Percentiles rank a stretch among this genome's conserved stretches.
phyloP scores from a whole-genome alignment of 1,140 invertebrate species.

The Pomacea maculata region DNA sequence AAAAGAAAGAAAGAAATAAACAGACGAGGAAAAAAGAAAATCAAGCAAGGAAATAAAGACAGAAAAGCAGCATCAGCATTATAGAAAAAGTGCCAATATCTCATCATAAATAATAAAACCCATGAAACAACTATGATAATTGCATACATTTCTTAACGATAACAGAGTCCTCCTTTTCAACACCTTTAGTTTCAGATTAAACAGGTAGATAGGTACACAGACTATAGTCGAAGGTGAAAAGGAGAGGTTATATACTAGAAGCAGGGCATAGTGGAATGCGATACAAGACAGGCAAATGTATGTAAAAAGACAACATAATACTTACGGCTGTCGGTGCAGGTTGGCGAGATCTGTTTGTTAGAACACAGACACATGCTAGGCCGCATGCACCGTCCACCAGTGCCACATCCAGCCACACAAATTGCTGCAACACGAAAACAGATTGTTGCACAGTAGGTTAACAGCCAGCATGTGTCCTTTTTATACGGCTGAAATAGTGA shows the following conservation, averaged over 20 bases:
- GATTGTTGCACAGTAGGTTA: background rate
- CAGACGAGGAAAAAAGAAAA: background rate
- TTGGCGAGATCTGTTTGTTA: conserved; percentile 61
- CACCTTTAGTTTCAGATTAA: too few relatives aligned
- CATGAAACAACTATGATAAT: background rate
- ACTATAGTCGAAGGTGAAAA: too few relatives aligned
- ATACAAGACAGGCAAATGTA: too few relatives aligned
- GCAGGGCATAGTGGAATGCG: too few relatives aligned
- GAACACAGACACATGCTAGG: conserved; percentile 85
- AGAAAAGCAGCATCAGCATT: background rate
- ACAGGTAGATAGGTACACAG: too few relatives aligned
- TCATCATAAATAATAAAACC: background rate
- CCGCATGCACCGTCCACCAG: conserved; percentile 77
- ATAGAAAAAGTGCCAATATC: background rate
- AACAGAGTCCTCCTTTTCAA: background rate
- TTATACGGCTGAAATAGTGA: too few relatives aligned
- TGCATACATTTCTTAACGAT: background rate
- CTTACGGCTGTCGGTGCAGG: background rate
- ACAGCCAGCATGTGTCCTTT: too few relatives aligned
- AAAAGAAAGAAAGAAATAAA: conserved; percentile 10
- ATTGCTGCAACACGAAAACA: conserved; percentile 72
- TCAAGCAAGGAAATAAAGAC: background rate
- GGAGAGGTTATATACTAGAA: too few relatives aligned
- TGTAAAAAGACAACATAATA: background rate
- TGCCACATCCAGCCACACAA: conserved; percentile 79